Base-by-base conservation (phyloP, 2,113 vertebrate species). In the Dasyurus viverrinus region DNA sequence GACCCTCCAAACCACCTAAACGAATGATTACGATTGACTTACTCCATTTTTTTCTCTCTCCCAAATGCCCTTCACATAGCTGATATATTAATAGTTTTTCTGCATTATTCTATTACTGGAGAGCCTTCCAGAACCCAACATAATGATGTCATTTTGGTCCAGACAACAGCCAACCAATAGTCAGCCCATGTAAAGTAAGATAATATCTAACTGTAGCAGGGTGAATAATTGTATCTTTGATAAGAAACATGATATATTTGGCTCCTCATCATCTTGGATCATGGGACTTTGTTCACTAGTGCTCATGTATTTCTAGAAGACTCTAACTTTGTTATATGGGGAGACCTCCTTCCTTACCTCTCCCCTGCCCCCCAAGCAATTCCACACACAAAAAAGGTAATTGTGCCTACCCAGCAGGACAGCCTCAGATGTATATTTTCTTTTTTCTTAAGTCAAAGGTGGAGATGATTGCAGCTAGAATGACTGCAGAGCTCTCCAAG, bases 401-500 rank as follows among this genome's bases (percentile, higher is more conserved):
- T 48, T 46, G 0, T 47, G 9, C 94, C 68, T 95, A 89, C 54
- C 36, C 89, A 97, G 90, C 30, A 92, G 36, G 57, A 54, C 9
- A 95, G 76, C 53, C n/a, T 96, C 53, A 93, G 92, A 30, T 47
- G 68, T 95, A n/a, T 52, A 0, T 90, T 27, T 30, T 93, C 89
- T 94, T 36, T 5, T 47, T 46, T 94, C 52, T 46, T 30, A 94
- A 76, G 89, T 42, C 12, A 90, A 60, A 93, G 90, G 5, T 89
- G 26, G 48, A 95, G 46, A 1, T 42, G 89, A 24, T 4, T 94
- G 53, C 89, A 93, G 90, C 93, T 95, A 89, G 93, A 97, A 96
- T 89, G 93, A 54, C 16, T 42, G 52, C 42, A 92, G 53, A 68
- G 14, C 96, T 97, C 90, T 97, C 90, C 27, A 14, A 90, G 91